A percentile compares a stretch with the other conserved stretches of the same genome.
These are phyloP conservation scores for Peromyscus leucopus DNA, from an alignment of 2,113 vertebrate species.

Conservation along the genomic window DNA sequence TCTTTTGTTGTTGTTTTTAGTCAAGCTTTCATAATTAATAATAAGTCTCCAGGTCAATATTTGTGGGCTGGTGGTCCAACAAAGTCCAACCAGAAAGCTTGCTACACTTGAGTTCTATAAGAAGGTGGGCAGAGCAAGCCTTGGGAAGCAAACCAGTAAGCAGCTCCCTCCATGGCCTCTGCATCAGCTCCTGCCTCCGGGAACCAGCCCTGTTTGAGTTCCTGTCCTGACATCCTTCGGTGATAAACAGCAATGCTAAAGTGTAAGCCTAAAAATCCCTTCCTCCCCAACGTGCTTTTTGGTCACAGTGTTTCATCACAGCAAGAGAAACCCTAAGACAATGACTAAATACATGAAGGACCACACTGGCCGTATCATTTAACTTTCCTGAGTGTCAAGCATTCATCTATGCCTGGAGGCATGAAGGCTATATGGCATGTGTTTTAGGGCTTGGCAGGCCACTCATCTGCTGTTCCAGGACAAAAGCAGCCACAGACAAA, in stretches of 20 bases:
- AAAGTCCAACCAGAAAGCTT: background rate
- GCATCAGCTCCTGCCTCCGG: no score
- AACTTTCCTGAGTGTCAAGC: background rate
- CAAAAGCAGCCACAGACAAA: constrained; percentile 34
- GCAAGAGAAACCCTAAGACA: background rate
- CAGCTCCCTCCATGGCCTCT: no score
- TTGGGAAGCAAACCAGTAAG: no score
- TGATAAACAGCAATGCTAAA: no score
- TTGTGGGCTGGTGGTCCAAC: background rate
- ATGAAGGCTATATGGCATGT: background rate
- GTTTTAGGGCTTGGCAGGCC: background rate
- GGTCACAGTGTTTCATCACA: background rate
- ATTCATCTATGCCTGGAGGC: background rate
- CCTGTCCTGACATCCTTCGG: no score
- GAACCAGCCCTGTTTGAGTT: no score
- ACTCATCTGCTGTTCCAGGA: background rate
- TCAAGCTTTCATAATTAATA: no score
- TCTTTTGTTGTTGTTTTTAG: no score
- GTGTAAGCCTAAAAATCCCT: background rate
- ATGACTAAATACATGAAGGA: background rate
- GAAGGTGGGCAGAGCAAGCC: no score
- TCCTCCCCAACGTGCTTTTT: background rate
- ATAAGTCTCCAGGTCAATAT: background rate
- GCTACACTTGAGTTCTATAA: background rate
- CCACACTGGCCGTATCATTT: background rate